Evolutionary conservation across 2,113 vertebrate genomes (phyloP).

Genomic region (Miniopterus natalensis): DNA sequence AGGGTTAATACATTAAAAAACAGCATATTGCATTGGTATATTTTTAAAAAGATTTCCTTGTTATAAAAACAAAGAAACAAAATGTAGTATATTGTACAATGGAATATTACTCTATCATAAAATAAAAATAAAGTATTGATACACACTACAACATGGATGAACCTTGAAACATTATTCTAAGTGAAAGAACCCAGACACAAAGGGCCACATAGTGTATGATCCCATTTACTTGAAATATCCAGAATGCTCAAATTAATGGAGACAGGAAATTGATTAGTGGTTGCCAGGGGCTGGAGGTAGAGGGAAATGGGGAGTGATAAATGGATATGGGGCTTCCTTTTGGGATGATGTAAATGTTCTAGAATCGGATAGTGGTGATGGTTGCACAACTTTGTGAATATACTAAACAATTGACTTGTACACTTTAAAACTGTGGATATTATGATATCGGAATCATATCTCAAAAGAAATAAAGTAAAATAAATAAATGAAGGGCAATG

Average conservation of each 20-base stretch:
- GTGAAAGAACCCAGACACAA: neutral
- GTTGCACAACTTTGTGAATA: neutral
- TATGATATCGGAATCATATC: neutral
- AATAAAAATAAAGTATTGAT: no score
- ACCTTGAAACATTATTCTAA: no score
- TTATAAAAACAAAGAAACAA: neutral
- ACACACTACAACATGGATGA: fast-evolving
- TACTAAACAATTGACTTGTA: neutral
- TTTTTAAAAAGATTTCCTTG: neutral
- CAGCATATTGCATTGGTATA: no score
- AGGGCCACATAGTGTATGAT: fast-evolving
- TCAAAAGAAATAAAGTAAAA: neutral
- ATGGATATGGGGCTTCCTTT: neutral
- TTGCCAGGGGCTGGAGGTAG: neutral
- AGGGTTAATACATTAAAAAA: neutral
- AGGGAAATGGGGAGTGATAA: neutral
- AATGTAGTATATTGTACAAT: neutral
- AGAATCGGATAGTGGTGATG: no score
- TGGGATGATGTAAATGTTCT: no score
- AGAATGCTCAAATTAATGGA: neutral
- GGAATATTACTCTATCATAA: neutral
- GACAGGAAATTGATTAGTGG: neutral
- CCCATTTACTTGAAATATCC: neutral
- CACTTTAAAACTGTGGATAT: no score
- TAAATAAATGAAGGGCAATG: neutral